Conservation (phyloP, 1,140 invertebrate species). For the Musca domestica region DNA sequence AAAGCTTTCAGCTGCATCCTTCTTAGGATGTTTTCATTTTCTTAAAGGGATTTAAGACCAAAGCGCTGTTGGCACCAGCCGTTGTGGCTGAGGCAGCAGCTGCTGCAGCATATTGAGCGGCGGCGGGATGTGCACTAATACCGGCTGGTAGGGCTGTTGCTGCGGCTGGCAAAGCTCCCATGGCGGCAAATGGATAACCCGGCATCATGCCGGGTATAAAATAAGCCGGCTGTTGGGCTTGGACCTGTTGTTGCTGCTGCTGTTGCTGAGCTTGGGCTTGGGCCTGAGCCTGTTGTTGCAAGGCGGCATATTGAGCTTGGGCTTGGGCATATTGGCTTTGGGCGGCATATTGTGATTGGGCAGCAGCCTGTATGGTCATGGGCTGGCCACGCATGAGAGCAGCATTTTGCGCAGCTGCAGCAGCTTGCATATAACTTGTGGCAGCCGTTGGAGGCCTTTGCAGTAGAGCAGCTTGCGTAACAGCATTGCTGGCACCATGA, state of each 20-base stretch:
- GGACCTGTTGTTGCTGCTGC: conserved; percentile 22
- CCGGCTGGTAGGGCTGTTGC: conserved; percentile 37
- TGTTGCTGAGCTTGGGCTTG: conserved; percentile 28
- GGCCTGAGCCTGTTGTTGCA: conserved; percentile 9
- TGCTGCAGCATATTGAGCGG: conserved; percentile 29
- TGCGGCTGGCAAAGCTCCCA: conserved; percentile 32
- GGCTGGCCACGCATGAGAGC: conserved; percentile 29
- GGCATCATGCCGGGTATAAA: conserved; percentile 43
- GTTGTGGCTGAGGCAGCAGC: conserved; percentile 47
- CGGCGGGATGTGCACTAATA: neutral
- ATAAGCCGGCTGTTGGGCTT: conserved; percentile 31
- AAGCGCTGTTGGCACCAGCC: conserved; percentile 57
- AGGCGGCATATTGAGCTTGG: conserved; percentile 57
- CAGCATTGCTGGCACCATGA: conserved; percentile 53
- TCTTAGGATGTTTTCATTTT: conserved; percentile 83
- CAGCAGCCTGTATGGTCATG: conserved; percentile 25
- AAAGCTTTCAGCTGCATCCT: neutral
- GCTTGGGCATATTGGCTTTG: conserved; percentile 53
- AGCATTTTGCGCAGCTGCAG: conserved; percentile 56
- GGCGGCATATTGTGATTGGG: conserved; percentile 34
- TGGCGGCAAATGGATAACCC: conserved; percentile 33
- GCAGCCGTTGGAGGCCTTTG: conserved; percentile 57
- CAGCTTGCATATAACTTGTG: conserved; percentile 61
- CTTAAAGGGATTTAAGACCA: conserved; percentile 76
- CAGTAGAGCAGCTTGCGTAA: conserved; percentile 32